These are phyloP conservation scores for Pardalotus punctatus DNA, from an alignment of 2,113 vertebrate genomes.

Conservation along the genomic window DNA sequence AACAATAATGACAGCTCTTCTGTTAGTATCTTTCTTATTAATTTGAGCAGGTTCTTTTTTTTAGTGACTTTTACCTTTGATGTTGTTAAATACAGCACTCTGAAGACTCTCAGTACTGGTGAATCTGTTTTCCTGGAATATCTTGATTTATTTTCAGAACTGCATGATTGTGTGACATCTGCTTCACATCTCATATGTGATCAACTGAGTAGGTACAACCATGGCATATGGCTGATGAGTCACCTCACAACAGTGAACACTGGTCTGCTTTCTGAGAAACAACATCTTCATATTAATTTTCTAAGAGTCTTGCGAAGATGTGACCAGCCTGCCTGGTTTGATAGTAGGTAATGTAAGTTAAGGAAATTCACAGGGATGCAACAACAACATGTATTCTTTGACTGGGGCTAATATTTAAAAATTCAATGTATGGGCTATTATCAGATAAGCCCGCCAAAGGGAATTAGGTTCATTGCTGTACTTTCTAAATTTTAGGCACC, in stretches of 20 bases:
- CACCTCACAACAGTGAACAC: slow-evolving; percentile 55
- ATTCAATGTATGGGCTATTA: neutral
- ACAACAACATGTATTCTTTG: neutral
- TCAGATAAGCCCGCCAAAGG: neutral
- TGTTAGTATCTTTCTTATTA: neutral
- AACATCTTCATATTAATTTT: slow-evolving; percentile 72
- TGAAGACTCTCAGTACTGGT: slow-evolving; percentile 18
- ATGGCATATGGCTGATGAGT: slow-evolving; percentile 74
- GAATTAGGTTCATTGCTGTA: neutral
- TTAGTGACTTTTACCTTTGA: slow-evolving; percentile 5
- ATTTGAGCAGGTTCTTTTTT: neutral
- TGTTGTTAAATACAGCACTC: neutral
- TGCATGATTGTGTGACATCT: slow-evolving; percentile 74
- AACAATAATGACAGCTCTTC: neutral
- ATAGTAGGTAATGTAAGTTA: slow-evolving; percentile 11
- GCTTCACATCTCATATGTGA: slow-evolving; percentile 72
- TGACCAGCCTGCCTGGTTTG: slow-evolving; percentile 38
- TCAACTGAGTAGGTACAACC: slow-evolving; percentile 58
- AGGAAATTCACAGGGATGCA: slow-evolving; percentile 1
- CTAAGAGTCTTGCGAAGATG: slow-evolving; percentile 61
- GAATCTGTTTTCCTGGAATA: slow-evolving; percentile 66
- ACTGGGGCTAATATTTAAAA: neutral
- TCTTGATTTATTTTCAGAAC: slow-evolving; percentile 67
- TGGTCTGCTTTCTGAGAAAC: slow-evolving; percentile 71
- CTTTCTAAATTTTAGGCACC: neutral